Percentiles rank a stretch among this genome's conserved stretches.
Evolutionary conservation across 2,888 invertebrate species (phyloP).

Genomic region (Helobdella robusta): DNA sequence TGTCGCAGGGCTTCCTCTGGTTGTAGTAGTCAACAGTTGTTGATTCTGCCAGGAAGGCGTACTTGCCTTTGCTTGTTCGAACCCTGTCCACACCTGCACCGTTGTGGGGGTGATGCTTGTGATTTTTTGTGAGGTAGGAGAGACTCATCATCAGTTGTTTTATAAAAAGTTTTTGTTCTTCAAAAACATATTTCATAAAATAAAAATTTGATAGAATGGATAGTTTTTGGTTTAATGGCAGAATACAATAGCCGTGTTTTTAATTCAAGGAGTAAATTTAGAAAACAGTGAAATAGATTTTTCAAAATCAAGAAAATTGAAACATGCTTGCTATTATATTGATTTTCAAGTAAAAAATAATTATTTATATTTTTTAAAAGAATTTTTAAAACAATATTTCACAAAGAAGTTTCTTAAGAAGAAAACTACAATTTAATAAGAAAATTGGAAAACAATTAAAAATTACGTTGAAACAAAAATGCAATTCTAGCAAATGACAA

Average conservation of each 20-base stretch:
- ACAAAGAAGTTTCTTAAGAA: not conserved
- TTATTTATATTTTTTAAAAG: not conserved
- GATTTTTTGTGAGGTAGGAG: no score
- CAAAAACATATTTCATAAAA: no score
- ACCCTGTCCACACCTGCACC: no score
- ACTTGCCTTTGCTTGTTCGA: conserved; percentile 37
- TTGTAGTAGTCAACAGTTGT: conserved; percentile 70
- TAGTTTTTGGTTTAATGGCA: no score
- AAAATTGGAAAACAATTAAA: not conserved
- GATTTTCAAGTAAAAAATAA: not conserved
- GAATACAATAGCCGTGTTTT: no score
- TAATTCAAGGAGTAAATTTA: no score
- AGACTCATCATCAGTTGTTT: no score
- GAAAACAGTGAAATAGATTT: not conserved
- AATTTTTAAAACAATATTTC: not conserved
- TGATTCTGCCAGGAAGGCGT: conserved; percentile 54
- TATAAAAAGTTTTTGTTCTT: no score
- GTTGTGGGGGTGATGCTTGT: no score
- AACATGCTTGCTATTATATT: not conserved
- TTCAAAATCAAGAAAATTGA: not conserved
- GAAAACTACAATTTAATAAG: not conserved
- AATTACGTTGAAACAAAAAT: not conserved
- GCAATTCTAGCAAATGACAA: not conserved
- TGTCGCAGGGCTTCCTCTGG: conserved; percentile 64
- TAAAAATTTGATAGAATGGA: no score